Percentiles rank a stretch among this genome's conserved stretches.
These are phyloP conservation scores for Myotis davidii DNA, from an alignment of 2,113 vertebrate species.

Conservation along the genomic window DNA sequence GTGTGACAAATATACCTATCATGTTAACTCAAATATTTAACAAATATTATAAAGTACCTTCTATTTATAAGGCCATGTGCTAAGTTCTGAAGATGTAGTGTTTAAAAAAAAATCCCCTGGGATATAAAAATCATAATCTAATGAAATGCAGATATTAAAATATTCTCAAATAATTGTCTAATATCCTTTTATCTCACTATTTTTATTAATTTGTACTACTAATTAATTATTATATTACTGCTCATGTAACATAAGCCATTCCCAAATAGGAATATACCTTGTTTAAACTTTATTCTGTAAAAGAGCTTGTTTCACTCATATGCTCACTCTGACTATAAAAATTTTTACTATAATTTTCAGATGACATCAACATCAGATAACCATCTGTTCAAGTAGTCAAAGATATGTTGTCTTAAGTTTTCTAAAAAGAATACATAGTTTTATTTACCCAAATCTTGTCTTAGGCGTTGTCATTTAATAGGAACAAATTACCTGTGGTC, in stretches of 20 bases:
- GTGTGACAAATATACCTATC: background rate
- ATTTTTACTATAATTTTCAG: background rate
- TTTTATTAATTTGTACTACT: background rate
- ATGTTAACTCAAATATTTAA: background rate
- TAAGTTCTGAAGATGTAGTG: background rate
- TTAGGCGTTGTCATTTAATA: background rate
- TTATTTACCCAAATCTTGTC: background rate
- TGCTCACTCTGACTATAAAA: background rate
- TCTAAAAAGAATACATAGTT: background rate
- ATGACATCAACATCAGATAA: background rate
- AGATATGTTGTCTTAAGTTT: background rate
- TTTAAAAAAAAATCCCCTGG: background rate
- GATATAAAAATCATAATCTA: background rate
- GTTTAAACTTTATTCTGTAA: background rate
- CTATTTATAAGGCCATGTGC: background rate
- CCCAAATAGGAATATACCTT: background rate
- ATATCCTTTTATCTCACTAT: background rate
- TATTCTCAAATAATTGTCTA: background rate
- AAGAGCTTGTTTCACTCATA: background rate
- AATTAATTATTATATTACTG: background rate
- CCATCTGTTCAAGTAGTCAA: background rate
- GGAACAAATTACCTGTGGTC: background rate
- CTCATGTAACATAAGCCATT: background rate
- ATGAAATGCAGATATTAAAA: background rate
- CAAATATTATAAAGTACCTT: background rate